A percentile compares a stretch with the other conserved stretches of the same genome.
Evolutionary conservation across 1,140 invertebrate genomes (phyloP).

Genomic region (Holcopasites calliopsidis): DNA sequence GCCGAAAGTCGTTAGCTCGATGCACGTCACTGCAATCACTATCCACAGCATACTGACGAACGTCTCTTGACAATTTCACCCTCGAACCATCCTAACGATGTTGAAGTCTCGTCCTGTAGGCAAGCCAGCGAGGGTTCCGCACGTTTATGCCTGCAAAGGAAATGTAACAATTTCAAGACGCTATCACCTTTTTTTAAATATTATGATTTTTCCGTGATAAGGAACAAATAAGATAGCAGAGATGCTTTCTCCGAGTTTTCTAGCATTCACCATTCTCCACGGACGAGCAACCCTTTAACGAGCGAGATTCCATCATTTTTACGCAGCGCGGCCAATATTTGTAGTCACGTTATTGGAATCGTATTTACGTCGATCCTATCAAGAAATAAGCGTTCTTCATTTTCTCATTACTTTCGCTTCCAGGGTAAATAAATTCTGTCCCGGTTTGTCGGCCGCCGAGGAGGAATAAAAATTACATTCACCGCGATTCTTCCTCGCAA

Average conservation of each 20-base stretch:
- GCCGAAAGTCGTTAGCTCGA: conserved; percentile 73
- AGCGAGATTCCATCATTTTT: too few species aligned
- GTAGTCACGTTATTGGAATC: too few species aligned
- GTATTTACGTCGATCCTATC: too few species aligned
- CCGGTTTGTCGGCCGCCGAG: background rate
- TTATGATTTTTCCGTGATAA: too few species aligned
- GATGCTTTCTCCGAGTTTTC: too few species aligned
- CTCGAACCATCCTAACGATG: conserved; percentile 59
- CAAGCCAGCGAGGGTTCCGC: background rate
- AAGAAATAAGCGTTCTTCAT: background rate
- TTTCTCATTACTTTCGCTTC: too few species aligned
- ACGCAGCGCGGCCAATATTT: too few species aligned
- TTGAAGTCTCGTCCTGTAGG: conserved; percentile 35
- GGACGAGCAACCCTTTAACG: too few species aligned
- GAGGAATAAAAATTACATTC: background rate
- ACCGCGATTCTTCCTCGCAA: background rate
- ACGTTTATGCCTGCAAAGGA: background rate
- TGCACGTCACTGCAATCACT: conserved; percentile 70
- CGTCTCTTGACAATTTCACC: conserved; percentile 62
- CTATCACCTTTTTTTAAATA: too few species aligned
- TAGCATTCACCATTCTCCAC: too few species aligned
- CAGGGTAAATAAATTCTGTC: background rate
- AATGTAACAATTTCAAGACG: too few species aligned
- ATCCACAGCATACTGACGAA: conserved; percentile 69
- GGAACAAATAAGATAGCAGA: too few species aligned